Evolutionary conservation across 64 coral and sea anemone species (phyloP).

Genomic region (Trachythela sp.): DNA sequence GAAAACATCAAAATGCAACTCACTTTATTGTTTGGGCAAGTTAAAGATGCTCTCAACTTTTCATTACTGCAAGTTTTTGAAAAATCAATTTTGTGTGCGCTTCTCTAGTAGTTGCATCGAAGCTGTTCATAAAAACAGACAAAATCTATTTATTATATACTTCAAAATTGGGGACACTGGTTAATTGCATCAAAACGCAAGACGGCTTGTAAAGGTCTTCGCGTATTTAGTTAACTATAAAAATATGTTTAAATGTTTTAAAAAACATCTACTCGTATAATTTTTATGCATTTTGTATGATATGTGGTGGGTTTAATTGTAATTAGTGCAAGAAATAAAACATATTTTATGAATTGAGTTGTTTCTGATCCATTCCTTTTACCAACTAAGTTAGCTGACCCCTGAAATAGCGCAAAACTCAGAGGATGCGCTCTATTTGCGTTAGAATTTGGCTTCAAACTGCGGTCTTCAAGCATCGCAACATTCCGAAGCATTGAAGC

Average conservation of each 20-base stretch:
- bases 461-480: no score
- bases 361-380: not conserved
- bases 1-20: not conserved
- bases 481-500: no score
- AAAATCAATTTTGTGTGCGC: not conserved
- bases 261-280: not conserved
- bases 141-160: conserved; percentile 12
- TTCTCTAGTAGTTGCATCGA: not conserved
- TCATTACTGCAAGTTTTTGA: not conserved
- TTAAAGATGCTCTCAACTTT: not conserved
- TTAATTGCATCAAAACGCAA: not conserved
- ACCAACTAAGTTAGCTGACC: no score
- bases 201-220: not conserved
- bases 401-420: no score
- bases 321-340: not conserved
- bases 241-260: not conserved
- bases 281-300: conserved; percentile 22
- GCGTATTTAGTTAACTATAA: not conserved
- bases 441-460: no score
- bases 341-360: not conserved
- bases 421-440: no score
- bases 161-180: not conserved
- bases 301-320: conserved; percentile 11
- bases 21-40: no score
- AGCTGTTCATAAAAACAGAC: not conserved